Evolutionary conservation across 2,888 invertebrate species (phyloP).

Genomic region (Baronia brevicornis): DNA sequence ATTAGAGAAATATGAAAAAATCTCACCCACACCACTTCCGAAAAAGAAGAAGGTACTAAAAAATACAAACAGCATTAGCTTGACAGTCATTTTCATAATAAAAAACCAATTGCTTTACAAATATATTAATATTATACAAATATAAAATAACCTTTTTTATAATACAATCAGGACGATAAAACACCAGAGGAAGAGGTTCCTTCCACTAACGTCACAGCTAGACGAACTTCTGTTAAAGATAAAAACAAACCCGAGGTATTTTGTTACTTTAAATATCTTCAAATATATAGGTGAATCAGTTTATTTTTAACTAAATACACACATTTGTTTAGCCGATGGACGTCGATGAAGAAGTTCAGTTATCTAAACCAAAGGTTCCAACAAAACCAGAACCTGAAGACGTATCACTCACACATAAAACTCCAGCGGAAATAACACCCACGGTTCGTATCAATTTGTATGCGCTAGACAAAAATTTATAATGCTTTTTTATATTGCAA

Average conservation of each 20-base stretch:
- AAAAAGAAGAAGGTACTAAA: constrained; percentile 69
- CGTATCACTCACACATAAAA: constrained; percentile 66
- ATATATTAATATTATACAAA: constrained; percentile 7
- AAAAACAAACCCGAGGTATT: constrained; percentile 63
- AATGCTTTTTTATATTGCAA: not conserved
- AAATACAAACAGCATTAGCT: constrained; percentile 2
- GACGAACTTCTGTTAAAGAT: constrained; percentile 59
- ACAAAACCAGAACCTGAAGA: constrained; percentile 63
- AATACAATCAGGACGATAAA: constrained; percentile 40
- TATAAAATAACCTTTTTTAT: constrained; percentile 19
- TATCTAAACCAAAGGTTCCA: constrained; percentile 55
- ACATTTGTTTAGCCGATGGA: constrained; percentile 52
- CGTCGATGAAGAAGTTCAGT: constrained; percentile 62
- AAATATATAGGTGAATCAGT: not conserved
- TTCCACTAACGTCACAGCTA: constrained; percentile 53
- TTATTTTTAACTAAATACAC: not conserved
- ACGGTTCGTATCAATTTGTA: constrained; percentile 73
- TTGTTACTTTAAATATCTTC: not conserved
- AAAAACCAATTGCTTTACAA: no score
- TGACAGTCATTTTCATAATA: constrained; percentile 12
- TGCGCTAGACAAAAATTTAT: no score
- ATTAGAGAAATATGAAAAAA: constrained; percentile 81
- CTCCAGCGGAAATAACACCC: constrained; percentile 60
- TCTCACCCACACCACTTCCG: constrained; percentile 64
- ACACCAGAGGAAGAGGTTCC: constrained; percentile 47